Conservation (phyloP, 2,888 invertebrate species). For the Morinoia aosen region DNA sequence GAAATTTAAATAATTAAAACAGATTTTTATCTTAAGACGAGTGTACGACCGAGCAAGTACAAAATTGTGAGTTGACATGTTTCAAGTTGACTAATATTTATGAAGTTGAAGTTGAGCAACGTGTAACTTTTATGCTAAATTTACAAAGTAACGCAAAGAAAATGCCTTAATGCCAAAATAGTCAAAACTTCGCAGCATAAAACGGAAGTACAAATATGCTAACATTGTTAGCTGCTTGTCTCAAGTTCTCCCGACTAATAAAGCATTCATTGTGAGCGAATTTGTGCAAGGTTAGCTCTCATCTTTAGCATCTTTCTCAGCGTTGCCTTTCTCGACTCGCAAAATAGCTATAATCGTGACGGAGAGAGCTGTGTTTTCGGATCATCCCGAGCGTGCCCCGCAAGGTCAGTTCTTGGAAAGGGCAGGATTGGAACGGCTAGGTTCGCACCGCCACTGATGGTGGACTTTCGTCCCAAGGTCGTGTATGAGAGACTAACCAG, state of each 20-base stretch:
- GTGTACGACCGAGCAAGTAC: not conserved
- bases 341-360: conserved; percentile 32
- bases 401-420: not conserved
- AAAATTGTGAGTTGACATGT: not conserved
- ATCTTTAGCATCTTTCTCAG: not conserved
- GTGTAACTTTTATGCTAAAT: not conserved
- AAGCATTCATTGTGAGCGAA: not conserved
- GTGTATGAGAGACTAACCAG: not conserved
- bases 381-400: not conserved
- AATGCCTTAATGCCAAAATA: not conserved
- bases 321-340: not conserved
- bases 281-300: conserved; percentile 3
- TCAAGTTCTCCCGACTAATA: not conserved
- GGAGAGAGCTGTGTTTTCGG: conserved; percentile 26
- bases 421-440: not conserved
- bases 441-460: not conserved
- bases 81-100: not conserved
- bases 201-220: not conserved
- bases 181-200: not conserved
- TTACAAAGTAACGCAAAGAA: not conserved
- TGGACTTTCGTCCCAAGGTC: conserved; percentile 27
- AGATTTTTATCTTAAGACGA: too few relatives aligned
- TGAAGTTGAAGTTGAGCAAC: not conserved
- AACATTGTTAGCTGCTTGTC: not conserved
- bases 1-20: too few relatives aligned